phyloP scores from a whole-genome alignment of 2,113 vertebrate species.

The Acrocephalus arundinaceus region DNA sequence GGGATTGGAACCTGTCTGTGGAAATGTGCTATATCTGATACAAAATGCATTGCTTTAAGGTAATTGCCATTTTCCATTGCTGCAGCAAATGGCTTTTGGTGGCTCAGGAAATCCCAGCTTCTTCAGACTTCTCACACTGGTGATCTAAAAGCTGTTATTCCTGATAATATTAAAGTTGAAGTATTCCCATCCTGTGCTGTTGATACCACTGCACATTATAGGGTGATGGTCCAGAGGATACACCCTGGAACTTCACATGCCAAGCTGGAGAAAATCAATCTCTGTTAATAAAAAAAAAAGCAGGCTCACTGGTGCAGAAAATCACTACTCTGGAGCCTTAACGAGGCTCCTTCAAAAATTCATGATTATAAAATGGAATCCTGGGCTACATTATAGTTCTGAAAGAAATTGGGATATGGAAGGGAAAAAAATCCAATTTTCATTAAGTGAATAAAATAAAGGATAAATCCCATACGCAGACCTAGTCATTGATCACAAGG shows the following conservation, averaged over 20 bases:
- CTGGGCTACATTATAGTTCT: background rate
- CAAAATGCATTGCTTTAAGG: background rate
- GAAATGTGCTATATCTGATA: background rate
- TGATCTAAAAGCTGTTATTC: background rate
- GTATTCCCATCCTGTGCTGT: background rate
- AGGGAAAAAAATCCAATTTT: slow-evolving; percentile 8
- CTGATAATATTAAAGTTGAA: background rate
- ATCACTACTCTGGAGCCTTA: slow-evolving; percentile 41
- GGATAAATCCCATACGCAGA: background rate
- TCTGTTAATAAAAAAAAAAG: slow-evolving; percentile 45
- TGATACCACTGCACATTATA: background rate
- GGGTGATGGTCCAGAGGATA: slow-evolving; percentile 19
- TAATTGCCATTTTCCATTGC: background rate
- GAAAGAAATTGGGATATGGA: slow-evolving; percentile 4
- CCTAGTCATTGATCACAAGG: background rate
- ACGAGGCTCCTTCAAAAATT: slow-evolving; percentile 55
- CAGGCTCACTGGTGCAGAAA: slow-evolving; percentile 39
- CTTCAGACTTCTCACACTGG: background rate
- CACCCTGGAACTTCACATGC: slow-evolving; percentile 23
- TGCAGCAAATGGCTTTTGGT: background rate
- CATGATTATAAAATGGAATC: slow-evolving; percentile 41
- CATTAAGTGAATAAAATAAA: slow-evolving; percentile 23
- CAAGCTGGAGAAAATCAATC: slow-evolving; percentile 51
- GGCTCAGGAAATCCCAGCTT: background rate
- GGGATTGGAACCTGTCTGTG: background rate